Evolutionary conservation across 2,888 invertebrate species (phyloP).

Genomic region (Acanthoscelides obtectus): DNA sequence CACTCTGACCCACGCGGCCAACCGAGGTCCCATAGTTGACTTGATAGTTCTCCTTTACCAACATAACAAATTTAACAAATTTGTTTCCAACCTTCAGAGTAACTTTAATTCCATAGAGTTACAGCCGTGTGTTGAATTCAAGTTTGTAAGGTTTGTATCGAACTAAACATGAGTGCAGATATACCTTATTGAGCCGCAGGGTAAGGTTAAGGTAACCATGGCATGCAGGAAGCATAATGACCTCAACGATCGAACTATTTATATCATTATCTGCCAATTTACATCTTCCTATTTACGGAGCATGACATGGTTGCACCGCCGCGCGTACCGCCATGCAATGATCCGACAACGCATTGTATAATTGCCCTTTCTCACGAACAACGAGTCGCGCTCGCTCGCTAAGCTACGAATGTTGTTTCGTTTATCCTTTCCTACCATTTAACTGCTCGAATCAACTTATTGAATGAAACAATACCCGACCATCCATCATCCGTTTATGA

Average conservation of each 20-base stretch:
- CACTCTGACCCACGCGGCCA: too few relatives aligned
- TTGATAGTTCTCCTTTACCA: too few relatives aligned
- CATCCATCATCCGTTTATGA: conserved; percentile 45
- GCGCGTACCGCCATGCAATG: not conserved
- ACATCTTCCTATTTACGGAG: not conserved
- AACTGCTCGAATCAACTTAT: conserved; percentile 5
- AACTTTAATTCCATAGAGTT: too few relatives aligned
- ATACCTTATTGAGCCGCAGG: not conserved
- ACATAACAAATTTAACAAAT: too few relatives aligned
- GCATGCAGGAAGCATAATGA: not conserved
- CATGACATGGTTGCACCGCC: not conserved
- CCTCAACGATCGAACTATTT: not conserved
- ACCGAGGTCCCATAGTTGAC: too few relatives aligned
- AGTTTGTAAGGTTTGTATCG: too few relatives aligned
- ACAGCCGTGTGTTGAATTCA: too few relatives aligned
- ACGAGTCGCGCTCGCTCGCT: not conserved
- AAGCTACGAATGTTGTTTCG: not conserved
- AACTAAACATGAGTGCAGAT: not conserved
- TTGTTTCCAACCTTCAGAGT: too few relatives aligned
- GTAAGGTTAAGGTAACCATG: not conserved
- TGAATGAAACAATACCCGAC: conserved; percentile 28
- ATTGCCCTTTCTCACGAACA: not conserved
- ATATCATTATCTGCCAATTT: not conserved
- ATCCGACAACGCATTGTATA: not conserved
- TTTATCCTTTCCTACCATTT: not conserved